Conservation (phyloP, 2,797 vertebrate genomes). For the Perodicticus potto region DNA sequence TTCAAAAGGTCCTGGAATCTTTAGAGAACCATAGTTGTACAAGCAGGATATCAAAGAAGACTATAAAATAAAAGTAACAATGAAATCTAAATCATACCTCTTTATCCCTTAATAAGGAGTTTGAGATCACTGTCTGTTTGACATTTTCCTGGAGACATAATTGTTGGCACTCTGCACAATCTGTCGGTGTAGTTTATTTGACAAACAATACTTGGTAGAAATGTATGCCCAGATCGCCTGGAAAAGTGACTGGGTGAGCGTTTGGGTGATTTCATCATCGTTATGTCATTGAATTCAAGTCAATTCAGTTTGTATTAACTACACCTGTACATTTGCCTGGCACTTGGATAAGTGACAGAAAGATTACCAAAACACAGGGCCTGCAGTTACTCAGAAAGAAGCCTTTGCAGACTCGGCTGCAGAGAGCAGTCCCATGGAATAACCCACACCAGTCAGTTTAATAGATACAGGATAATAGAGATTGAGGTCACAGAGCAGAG, state of each 20-base stretch:
- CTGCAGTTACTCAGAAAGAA: not conserved
- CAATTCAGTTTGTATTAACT: not conserved
- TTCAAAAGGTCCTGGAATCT: not conserved
- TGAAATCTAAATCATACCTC: not conserved
- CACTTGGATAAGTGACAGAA: not conserved
- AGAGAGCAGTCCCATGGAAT: not conserved
- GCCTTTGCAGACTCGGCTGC: not conserved
- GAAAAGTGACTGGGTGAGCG: not conserved
- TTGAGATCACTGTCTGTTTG: not conserved
- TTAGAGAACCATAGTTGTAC: not conserved
- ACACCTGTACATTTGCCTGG: not conserved
- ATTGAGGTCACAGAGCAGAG: not conserved
- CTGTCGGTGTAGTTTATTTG: slow-evolving; percentile 11
- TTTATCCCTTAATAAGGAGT: not conserved
- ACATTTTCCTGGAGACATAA: not conserved
- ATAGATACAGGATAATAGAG: not conserved
- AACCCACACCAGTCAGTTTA: not conserved
- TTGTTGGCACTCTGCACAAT: not conserved
- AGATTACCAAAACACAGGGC: not conserved
- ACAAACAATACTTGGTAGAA: not conserved
- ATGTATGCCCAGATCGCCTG: not conserved
- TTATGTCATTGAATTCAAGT: not conserved
- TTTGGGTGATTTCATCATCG: not conserved
- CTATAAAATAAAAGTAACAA: not conserved
- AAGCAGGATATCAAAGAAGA: not conserved